Evolutionary conservation across 2,888 invertebrate genomes (phyloP).

Genomic region (Aspidiotus rigidus): DNA sequence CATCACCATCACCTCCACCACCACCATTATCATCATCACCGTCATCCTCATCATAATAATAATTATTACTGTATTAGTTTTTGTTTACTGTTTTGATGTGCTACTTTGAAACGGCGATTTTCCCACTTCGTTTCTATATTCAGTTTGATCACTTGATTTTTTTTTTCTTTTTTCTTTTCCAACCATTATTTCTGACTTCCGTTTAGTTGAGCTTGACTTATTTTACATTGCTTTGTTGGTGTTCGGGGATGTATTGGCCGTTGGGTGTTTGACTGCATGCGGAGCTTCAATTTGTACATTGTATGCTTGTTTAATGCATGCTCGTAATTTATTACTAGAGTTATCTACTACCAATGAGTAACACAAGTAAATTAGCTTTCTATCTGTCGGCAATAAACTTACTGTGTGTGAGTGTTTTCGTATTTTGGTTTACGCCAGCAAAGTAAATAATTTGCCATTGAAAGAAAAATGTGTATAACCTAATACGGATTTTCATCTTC

Average conservation of each 20-base stretch:
- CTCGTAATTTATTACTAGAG: no score
- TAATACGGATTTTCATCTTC: no score
- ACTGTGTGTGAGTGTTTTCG: no score
- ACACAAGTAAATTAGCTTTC: no score
- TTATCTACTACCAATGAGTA: no score
- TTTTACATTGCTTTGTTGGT: slow-evolving; percentile 30
- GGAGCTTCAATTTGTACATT: not conserved
- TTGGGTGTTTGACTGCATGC: slow-evolving; percentile 8
- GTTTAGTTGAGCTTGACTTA: slow-evolving; percentile 27
- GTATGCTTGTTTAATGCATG: not conserved
- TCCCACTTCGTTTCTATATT: slow-evolving; percentile 15
- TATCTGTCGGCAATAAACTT: no score
- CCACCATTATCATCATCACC: no score
- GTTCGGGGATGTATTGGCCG: slow-evolving; percentile 10
- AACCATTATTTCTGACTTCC: slow-evolving; percentile 11
- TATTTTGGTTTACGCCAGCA: no score
- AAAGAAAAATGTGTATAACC: no score
- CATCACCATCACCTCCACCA: no score
- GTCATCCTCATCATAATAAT: no score
- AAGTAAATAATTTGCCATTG: no score
- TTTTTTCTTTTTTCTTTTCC: slow-evolving; percentile 22
- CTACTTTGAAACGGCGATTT: slow-evolving; percentile 6
- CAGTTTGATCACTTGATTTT: slow-evolving; percentile 8
- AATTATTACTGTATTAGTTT: not conserved
- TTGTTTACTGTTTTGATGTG: slow-evolving; percentile 6